Evolutionary conservation across 1,140 invertebrate species (phyloP).

Genomic region (Aphidius ervi): DNA sequence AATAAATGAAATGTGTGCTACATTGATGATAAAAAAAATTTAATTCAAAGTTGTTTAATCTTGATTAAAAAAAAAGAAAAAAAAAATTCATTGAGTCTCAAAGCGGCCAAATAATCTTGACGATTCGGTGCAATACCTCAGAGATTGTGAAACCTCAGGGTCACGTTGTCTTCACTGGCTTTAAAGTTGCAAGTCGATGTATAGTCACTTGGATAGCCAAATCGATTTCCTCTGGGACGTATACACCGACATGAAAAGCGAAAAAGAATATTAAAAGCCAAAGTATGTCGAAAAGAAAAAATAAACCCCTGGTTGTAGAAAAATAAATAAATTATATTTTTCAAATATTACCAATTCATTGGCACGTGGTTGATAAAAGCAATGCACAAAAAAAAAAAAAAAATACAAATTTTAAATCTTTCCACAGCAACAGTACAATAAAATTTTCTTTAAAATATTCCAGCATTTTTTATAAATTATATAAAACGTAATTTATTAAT

Average conservation of each 20-base stretch:
- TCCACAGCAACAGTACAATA: no score
- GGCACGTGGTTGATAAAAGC: constrained; percentile 5
- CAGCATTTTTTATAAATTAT: no score
- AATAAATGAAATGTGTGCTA: no score
- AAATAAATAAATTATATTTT: no score
- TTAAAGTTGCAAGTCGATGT: constrained; percentile 10
- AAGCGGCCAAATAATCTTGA: constrained; percentile 1
- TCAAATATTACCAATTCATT: constrained; percentile 1
- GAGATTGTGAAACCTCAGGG: neutral
- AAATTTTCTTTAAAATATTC: no score
- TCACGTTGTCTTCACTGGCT: constrained; percentile 11
- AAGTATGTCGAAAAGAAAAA: neutral
- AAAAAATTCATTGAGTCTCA: constrained; percentile 1
- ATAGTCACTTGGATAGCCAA: neutral
- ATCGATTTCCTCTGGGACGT: constrained; percentile 34
- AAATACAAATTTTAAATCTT: no score
- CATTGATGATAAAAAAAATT: no score
- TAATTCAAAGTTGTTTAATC: no score
- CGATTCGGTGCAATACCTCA: neutral
- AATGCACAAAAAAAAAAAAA: constrained; percentile 4
- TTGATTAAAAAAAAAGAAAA: neutral
- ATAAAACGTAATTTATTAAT: no score
- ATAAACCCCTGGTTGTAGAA: no score
- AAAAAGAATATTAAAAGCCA: constrained; percentile 5
- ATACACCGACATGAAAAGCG: constrained; percentile 24